A percentile compares a stretch with the other conserved stretches of the same genome.
phyloP scores from a whole-genome alignment of 2,113 vertebrate species.

The Neolamprologus ventralis region DNA sequence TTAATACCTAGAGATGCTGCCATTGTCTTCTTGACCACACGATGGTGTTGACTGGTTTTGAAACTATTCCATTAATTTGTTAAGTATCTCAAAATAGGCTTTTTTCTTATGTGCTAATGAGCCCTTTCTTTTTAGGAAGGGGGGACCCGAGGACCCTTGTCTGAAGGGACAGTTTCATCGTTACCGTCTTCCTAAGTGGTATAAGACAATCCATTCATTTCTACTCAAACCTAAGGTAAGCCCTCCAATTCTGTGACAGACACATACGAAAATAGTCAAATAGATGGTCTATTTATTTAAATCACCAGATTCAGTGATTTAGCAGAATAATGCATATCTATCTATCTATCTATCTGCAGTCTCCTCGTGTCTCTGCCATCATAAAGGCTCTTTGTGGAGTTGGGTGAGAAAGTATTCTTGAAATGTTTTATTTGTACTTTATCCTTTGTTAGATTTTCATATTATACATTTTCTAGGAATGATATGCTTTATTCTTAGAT shows the following conservation, averaged over 20 bases:
- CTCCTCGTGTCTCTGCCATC: neutral
- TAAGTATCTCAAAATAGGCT: neutral
- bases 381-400: neutral
- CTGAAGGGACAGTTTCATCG: neutral
- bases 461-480: neutral
- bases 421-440: neutral
- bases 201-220: conserved; percentile 71
- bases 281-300: neutral
- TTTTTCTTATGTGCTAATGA: neutral
- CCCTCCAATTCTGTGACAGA: neutral
- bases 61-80: neutral
- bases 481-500: neutral
- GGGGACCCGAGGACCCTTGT: conserved; percentile 59
- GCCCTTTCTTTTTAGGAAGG: conserved; percentile 65
- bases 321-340: neutral
- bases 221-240: conserved; percentile 79
- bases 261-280: neutral
- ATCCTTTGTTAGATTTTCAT: neutral
- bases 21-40: neutral
- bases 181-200: conserved; percentile 55
- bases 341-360: neutral
- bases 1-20: neutral
- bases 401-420: neutral
- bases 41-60: neutral
- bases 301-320: neutral